Evolutionary conservation across 2,888 invertebrate species (phyloP), one percentile per base, ranked within the genome.

Genomic region (Nasonia oneida): DNA sequence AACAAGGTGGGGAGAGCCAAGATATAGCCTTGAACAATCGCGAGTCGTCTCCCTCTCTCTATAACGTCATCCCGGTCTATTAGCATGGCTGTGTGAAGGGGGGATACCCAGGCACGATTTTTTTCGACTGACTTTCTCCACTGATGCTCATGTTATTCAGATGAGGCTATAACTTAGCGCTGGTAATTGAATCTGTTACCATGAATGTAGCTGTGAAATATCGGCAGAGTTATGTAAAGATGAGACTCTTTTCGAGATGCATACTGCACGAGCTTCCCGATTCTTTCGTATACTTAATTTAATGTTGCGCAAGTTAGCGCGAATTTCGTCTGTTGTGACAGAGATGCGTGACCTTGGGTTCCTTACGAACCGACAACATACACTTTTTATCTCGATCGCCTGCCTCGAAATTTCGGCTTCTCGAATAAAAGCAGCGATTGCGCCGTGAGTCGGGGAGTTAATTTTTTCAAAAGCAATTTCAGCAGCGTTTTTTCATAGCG

Each of bases 1-100:
- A 29, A 50, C 2, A 53, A 53, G 5, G 53, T 53, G 33, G 42
- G 61, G 61, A 15, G n/a, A 37, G 57, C 53, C 12, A 73, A 37
- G 64, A 47, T 15, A 64, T 15, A 64, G 37, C 81, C 81, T 81
- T 81, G 81, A 81, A 47, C 42, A 14, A 64, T 29, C 18, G 47
- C 37, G 33, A 61, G 53, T 12, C 47, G 47, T 47, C 12, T 47
- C 2, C 6, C 39, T 39, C 39, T 81, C 57, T 18, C 1, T 8
- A 57, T 29, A 37, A 53, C 81, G 81, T 81, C 73, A 81, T 42
- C 61, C n/a, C 8, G 67, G 37, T 14, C 33, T 37, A 67, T 67
- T 67, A 67, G 61, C 53, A 81, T 73, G 61, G 39, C 8, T 71
- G 39, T 23, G 23, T 33, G 37, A 4, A 67, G 15, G 12, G 29